Percentiles rank a stretch among this genome's conserved stretches.
These are phyloP conservation scores for Halcyon leucocephala DNA, from an alignment of 2,797 vertebrate species.

Conservation along the genomic window DNA sequence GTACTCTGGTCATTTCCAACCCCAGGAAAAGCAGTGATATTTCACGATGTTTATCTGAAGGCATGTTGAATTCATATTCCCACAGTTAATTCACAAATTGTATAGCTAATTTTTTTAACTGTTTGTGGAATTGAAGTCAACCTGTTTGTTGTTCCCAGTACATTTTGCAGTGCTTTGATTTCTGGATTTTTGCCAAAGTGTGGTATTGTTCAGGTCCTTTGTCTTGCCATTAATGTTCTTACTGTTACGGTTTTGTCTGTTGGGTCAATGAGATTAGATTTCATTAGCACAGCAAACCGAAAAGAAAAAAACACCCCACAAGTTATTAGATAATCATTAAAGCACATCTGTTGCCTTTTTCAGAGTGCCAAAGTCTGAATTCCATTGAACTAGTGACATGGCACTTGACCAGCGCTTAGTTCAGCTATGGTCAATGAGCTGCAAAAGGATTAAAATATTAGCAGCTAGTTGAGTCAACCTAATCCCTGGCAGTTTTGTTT, in stretches of 20 bases:
- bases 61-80: background rate
- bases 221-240: conserved; percentile 51
- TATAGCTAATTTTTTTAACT: background rate
- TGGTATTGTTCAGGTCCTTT: conserved; percentile 27
- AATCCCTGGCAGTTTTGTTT: conserved; percentile 44
- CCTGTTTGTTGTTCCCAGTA: background rate
- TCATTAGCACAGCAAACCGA: conserved; percentile 55
- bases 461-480: background rate
- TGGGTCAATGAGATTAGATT: conserved; percentile 59
- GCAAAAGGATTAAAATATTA: conserved; percentile 66
- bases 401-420: conserved; percentile 64
- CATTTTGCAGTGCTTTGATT: background rate
- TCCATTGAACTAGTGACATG: conserved; percentile 65
- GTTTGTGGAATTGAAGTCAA: background rate
- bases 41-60: background rate
- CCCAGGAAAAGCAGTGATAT: background rate
- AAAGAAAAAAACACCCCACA: background rate
- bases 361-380: conserved; percentile 72
- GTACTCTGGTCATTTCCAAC: background rate
- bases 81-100: background rate
- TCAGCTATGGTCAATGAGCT: conserved; percentile 68
- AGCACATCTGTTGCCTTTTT: conserved; percentile 63
- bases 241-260: conserved; percentile 33
- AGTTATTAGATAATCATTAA: conserved; percentile 68
- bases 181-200: background rate